Conservation (phyloP, 2,113 vertebrate species). For the Cryptoleucopteryx plumbea region DNA sequence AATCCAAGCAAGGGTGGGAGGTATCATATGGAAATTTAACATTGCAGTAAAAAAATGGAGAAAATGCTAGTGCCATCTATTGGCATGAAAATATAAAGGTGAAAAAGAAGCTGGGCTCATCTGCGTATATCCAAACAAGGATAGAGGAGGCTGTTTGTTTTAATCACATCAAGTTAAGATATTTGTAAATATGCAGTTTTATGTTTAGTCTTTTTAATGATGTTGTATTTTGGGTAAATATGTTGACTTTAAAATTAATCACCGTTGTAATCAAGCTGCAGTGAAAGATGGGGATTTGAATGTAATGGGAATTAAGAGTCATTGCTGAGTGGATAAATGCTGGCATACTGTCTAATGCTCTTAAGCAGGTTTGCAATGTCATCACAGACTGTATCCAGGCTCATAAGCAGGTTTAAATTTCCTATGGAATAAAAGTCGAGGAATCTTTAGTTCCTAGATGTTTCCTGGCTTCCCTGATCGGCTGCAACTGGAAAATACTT, state of each 20-base stretch:
- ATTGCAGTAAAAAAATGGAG: background rate
- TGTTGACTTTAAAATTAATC: slow-evolving; percentile 64
- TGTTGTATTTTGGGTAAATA: slow-evolving; percentile 58
- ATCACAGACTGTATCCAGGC: background rate
- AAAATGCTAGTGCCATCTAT: slow-evolving; percentile 60
- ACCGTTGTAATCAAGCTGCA: slow-evolving; percentile 57
- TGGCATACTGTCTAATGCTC: slow-evolving; percentile 37
- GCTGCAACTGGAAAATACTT: background rate
- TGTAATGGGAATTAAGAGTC: slow-evolving; percentile 54
- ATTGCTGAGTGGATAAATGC: slow-evolving; percentile 48
- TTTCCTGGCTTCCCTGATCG: background rate
- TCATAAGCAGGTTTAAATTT: background rate
- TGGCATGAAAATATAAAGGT: slow-evolving; percentile 7
- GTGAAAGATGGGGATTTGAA: slow-evolving; percentile 6
- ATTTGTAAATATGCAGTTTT: slow-evolving; percentile 53
- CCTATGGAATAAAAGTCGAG: background rate
- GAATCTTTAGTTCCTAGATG: background rate
- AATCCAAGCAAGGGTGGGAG: background rate
- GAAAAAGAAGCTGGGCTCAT: background rate
- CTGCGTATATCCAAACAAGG: background rate
- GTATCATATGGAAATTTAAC: background rate
- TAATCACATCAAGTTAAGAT: slow-evolving; percentile 30
- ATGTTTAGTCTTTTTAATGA: slow-evolving; percentile 56
- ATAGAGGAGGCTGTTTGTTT: slow-evolving; percentile 1
- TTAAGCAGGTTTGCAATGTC: slow-evolving; percentile 20